Conservation (phyloP, 2,797 vertebrate species). For the Tokudaia tokunoshimensis region DNA sequence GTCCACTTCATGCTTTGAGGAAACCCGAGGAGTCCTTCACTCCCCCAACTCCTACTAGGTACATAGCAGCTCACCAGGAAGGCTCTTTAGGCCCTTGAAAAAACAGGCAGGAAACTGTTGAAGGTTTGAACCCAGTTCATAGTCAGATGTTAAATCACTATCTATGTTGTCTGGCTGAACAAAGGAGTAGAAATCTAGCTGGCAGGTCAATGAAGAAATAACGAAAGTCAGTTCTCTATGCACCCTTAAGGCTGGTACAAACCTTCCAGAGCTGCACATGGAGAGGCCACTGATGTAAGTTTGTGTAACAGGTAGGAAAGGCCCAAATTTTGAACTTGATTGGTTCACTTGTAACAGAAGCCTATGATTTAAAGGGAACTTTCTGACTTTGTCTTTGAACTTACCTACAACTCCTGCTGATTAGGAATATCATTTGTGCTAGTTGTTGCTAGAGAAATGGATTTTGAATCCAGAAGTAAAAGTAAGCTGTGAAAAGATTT, state of each 20-base stretch:
- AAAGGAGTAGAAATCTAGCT: conserved; percentile 30
- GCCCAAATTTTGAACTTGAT: background rate
- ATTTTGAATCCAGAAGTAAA: background rate
- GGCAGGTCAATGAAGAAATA: background rate
- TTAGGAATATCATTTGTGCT: background rate
- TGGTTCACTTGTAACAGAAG: background rate
- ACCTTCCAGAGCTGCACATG: background rate
- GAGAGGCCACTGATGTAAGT: background rate
- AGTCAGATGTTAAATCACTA: conserved; percentile 30
- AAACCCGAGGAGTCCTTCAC: background rate
- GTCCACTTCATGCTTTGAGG: background rate
- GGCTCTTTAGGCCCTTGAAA: background rate
- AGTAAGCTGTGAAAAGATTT: background rate
- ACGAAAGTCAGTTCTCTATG: conserved; percentile 2
- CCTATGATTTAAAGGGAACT: background rate
- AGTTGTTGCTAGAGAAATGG: conserved; percentile 24
- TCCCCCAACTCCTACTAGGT: background rate
- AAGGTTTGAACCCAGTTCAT: conserved; percentile 31
- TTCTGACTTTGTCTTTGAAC: background rate
- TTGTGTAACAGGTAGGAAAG: background rate
- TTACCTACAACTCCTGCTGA: background rate
- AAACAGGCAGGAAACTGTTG: conserved; percentile 7
- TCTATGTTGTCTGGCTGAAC: conserved; percentile 8
- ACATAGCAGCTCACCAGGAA: background rate
- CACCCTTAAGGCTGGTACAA: background rate